A percentile compares a stretch with the other conserved stretches of the same genome.
phyloP scores from a whole-genome alignment of 2,797 vertebrate species.

The Coccyzus lansbergi region DNA sequence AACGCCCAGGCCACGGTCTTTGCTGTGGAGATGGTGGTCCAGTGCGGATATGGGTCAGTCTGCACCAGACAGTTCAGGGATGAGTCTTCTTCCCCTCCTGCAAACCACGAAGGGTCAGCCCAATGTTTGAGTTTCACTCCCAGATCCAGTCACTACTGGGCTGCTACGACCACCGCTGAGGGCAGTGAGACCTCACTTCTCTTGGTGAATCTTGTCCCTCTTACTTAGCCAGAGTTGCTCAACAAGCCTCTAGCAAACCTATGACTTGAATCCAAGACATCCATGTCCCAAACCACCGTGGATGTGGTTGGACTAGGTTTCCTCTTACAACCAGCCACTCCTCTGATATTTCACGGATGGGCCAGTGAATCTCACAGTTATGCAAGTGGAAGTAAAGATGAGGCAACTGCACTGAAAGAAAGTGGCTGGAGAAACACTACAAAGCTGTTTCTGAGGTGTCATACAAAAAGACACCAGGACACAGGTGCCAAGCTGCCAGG shows the following conservation, averaged over 20 bases:
- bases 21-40: neutral
- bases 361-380: neutral
- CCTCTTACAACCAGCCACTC: neutral
- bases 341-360: neutral
- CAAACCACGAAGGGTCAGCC: neutral
- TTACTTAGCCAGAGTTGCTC: neutral
- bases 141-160: neutral
- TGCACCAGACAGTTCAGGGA: neutral
- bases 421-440: neutral
- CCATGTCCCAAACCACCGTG: neutral
- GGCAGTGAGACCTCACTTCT: neutral
- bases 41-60: neutral
- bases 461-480: neutral
- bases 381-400: neutral
- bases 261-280: neutral
- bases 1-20: neutral
- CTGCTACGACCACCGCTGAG: neutral
- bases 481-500: neutral
- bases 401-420: neutral
- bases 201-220: neutral
- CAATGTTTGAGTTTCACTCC: neutral
- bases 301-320: neutral
- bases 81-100: slow-evolving; percentile 8
- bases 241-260: neutral
- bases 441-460: neutral